Percentiles rank a stretch among this genome's conserved stretches.
These are phyloP conservation scores for Setophaga kirtlandii DNA, from an alignment of 2,113 vertebrate species.

Conservation along the genomic window DNA sequence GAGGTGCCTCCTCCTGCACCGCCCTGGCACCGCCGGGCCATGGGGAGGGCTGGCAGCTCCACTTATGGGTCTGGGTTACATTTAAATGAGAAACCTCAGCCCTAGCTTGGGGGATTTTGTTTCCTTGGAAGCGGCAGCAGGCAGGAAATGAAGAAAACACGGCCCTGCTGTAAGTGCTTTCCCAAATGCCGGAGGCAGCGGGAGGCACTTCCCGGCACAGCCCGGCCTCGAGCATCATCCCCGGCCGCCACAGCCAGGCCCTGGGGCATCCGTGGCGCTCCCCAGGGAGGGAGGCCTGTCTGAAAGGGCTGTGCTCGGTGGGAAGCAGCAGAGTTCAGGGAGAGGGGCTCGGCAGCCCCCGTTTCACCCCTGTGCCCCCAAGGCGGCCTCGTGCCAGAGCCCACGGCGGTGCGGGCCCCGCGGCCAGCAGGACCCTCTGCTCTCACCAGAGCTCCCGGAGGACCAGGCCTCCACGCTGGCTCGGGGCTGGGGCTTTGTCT, in stretches of 20 bases:
- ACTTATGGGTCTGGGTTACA: not conserved
- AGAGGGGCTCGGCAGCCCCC: not conserved
- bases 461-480: not conserved
- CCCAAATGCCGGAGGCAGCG: slow-evolving; percentile 46
- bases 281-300: not conserved
- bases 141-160: slow-evolving; percentile 56
- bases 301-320: not conserved
- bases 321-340: not conserved
- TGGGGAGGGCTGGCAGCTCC: not conserved
- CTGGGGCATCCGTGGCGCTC: rapidly evolving
- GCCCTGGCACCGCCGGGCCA: rapidly evolving
- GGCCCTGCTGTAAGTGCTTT: slow-evolving; percentile 24
- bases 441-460: not conserved
- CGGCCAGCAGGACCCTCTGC: not conserved
- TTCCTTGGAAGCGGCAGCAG: slow-evolving; percentile 45
- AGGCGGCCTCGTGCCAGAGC: rapidly evolving
- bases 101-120: slow-evolving; percentile 46
- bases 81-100: slow-evolving; percentile 38
- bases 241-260: not conserved
- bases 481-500: not conserved
- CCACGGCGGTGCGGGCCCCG: rapidly evolving
- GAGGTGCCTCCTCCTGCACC: rapidly evolving
- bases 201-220: not conserved
- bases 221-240: not conserved
- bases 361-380: rapidly evolving